These are phyloP conservation scores for Globodera ellingtonae DNA, from an alignment of 1,140 invertebrate species.

Conservation along the genomic window DNA sequence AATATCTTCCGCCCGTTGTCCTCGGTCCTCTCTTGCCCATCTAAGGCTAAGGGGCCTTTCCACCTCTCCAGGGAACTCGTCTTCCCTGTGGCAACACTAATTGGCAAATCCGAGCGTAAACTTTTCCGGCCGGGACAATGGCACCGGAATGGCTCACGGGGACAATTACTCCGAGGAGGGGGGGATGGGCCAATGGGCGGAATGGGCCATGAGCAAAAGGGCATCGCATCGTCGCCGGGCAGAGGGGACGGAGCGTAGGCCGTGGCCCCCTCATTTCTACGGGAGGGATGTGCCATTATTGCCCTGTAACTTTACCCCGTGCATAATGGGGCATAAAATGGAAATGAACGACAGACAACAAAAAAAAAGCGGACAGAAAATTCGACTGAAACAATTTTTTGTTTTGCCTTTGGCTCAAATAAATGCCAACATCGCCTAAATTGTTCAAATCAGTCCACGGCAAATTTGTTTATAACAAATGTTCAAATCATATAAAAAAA, in stretches of 20 bases:
- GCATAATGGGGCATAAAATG: conserved; percentile 1
- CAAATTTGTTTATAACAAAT: too few relatives aligned
- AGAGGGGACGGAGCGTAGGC: not conserved
- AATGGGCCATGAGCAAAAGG: not conserved
- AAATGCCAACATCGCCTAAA: too few relatives aligned
- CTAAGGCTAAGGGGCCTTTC: not conserved
- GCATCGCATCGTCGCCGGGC: not conserved
- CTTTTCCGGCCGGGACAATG: not conserved
- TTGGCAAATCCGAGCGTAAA: conserved; percentile 22
- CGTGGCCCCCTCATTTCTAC: too few relatives aligned
- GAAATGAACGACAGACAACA: not conserved
- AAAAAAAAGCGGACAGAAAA: not conserved
- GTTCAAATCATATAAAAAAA: too few relatives aligned
- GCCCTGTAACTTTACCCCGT: not conserved
- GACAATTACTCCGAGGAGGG: not conserved
- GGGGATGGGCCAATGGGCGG: not conserved
- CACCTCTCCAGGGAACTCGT: not conserved
- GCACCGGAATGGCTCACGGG: not conserved
- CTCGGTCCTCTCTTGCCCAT: too few relatives aligned
- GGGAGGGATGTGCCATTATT: not conserved
- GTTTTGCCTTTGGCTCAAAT: not conserved
- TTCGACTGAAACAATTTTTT: not conserved
- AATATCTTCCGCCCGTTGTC: too few relatives aligned
- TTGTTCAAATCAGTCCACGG: too few relatives aligned
- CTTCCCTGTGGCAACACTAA: conserved; percentile 10